Base-by-base conservation (phyloP, 1,140 invertebrate species). In the Amphibalanus amphitrite region DNA sequence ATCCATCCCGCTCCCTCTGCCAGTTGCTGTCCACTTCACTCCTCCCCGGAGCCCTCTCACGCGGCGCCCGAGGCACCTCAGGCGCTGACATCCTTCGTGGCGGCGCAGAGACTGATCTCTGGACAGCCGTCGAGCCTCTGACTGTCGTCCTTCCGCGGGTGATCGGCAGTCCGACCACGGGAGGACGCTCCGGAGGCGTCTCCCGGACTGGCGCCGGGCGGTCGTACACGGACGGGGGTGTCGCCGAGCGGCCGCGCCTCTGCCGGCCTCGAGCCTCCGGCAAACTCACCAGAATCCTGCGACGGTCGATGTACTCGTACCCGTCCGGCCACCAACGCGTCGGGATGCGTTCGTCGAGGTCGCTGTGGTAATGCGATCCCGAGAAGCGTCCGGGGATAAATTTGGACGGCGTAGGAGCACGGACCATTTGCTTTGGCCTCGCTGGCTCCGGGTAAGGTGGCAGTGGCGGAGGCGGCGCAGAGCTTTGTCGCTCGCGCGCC, bases 341-440 rank as follows among this genome's bases (percentile, higher is more conserved):
- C 70, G 83, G 82, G 76, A 88, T 86, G 72, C 83, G 70, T 33
- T 82, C 82, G 70, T 89, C 88, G 72, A 86, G 86, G 76, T 90
- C 88, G 76, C 87, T 90, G 78, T 88, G 87, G 74, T 89, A 89
- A 76, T 90, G 88, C 76, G 86, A 87, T 81, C 81, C 86, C 33
- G 83, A 81, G 76, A 88, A 88, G 80, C 89, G 87, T 68, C 87
- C 83, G 75, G 86, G 84, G 69, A 87, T 77, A 80, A 90, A 87
- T 83, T 86, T 85, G 64, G 84, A 84, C 74, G 87, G 83, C 79
- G 84, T 84, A 72, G 82, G 83, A 71, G 83, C 83, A 20, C 47
- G 47, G 47, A 6, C 4, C 4, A 38, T 15, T 15, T 38, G 33
- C 33, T 15, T 38, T 15, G 33, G 33, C 15, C 33, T 4, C 4